Percentiles rank a stretch among this genome's conserved stretches.
phyloP scores from a whole-genome alignment of 2,797 vertebrate species.

The Siniperca undulata region DNA sequence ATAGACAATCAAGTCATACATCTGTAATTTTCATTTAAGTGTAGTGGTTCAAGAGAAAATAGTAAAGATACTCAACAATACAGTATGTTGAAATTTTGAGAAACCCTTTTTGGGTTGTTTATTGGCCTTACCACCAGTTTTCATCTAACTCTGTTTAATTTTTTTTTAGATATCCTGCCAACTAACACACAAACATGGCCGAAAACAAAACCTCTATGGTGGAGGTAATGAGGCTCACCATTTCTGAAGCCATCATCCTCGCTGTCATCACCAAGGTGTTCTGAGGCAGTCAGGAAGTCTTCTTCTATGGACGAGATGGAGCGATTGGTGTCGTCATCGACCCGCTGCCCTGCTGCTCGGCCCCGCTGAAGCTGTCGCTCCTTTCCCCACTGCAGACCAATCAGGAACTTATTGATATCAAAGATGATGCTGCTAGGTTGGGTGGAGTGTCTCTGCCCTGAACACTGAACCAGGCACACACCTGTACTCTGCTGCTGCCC shows the following conservation, averaged over 20 bases:
- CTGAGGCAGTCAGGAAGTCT: conserved; percentile 96
- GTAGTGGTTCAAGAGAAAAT: background rate
- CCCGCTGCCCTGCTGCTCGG: conserved; percentile 77
- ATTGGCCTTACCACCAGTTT: background rate
- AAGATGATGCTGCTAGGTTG: conserved; percentile 89
- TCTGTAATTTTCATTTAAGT: background rate
- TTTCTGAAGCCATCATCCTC: conserved; percentile 90
- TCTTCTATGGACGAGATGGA: conserved; percentile 98
- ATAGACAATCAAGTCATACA: background rate
- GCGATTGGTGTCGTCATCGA: conserved; percentile 96
- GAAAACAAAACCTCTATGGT: background rate
- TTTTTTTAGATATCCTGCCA: background rate
- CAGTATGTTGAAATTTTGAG: background rate
- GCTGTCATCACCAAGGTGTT: conserved; percentile 95
- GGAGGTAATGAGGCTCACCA: conserved; percentile 80
- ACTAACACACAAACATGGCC: background rate
- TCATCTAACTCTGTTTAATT: background rate
- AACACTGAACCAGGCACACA: conserved; percentile 93
- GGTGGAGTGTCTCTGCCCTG: conserved; percentile 81
- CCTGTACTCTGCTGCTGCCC: conserved; percentile 82
- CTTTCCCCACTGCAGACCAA: conserved; percentile 93
- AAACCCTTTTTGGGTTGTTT: background rate
- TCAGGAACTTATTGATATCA: conserved; percentile 97
- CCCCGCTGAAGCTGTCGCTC: conserved; percentile 87
- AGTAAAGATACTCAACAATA: background rate